Evolutionary conservation across 2,113 vertebrate genomes (phyloP), one percentile per base, ranked within the genome.

Genomic region (Camelus bactrianus): DNA sequence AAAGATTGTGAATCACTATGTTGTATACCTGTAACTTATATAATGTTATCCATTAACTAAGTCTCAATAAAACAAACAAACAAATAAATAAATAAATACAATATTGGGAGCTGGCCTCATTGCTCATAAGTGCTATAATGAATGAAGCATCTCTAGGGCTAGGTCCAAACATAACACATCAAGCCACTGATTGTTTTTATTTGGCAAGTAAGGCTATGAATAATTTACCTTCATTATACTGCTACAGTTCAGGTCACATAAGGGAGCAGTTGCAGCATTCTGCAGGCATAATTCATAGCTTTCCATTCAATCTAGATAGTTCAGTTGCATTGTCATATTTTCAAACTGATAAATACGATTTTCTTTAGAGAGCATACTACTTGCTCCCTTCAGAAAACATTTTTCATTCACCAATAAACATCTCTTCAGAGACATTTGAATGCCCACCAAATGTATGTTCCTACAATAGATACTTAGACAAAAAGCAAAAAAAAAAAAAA

Each of bases 371-470:
- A 95, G 20, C 42, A 91, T 76, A 94, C 72, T 11, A 91, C 19
- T 96, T 86, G 35, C 4, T 90, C 50, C 81, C 60, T 79, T 94
- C 62, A 83, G 72, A 95, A 96, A 88, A 72, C 26, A 88, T 72
- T 90, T 96, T 96, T 91, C 73, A 96, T 83, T 96, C 69, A 96
- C 42, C 85, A 91, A 85, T 93, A 93, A 96, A 93, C 38, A 97
- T n/a, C 20, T 96, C 67, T 89, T 87, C 10, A 77, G 58, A 91
- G 54, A 56, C 16, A 79, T 79, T 14, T 91, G 85, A 97, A 91
- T 93, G 35, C 17, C 20, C 13, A 89, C 13, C 46, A 97, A 62
- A 91, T 82, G 13, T 72, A 91, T 62, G 38, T 76, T 94, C 32
- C 86, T 93, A 5, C 86, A 96, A 62, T 28, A 80, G 75, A 97